Percentiles rank a stretch among this genome's conserved stretches.
These are phyloP conservation scores for Sitophilus oryzae DNA, from an alignment of 1,140 invertebrate genomes.

Conservation along the genomic window DNA sequence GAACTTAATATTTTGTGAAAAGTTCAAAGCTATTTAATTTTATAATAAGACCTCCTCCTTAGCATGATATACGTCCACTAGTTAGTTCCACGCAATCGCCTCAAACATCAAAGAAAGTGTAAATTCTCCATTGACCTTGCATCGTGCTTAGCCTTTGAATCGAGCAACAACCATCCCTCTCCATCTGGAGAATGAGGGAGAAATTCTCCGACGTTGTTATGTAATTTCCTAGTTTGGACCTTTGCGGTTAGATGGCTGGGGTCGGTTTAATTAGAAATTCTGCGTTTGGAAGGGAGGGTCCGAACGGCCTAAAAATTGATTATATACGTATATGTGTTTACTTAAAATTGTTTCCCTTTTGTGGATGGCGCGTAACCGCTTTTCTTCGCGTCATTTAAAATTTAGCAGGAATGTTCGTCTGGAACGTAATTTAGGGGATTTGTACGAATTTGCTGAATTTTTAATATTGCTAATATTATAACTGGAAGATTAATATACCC, in stretches of 20 bases:
- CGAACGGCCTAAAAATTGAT: neutral
- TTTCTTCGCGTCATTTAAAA: neutral
- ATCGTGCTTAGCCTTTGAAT: neutral
- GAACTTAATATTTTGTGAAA: too few relatives aligned
- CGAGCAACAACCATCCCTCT: neutral
- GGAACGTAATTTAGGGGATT: too few relatives aligned
- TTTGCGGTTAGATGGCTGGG: neutral
- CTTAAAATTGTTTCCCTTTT: neutral
- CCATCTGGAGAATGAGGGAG: neutral
- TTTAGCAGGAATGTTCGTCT: too few relatives aligned
- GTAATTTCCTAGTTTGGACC: neutral
- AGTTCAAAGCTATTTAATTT: too few relatives aligned
- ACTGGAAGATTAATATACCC: too few relatives aligned
- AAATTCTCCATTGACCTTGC: neutral
- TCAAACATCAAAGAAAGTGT: too few relatives aligned
- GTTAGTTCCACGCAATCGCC: too few relatives aligned
- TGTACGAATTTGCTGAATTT: too few relatives aligned
- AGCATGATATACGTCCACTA: too few relatives aligned
- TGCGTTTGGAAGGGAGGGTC: neutral
- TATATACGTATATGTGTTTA: neutral
- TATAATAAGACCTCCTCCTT: too few relatives aligned
- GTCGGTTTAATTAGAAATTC: neutral
- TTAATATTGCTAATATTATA: too few relatives aligned
- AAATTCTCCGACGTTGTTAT: neutral
- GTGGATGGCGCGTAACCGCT: neutral